Evolutionary conservation across 2,888 invertebrate genomes (phyloP).

Genomic region (Lepidocyrtoides sp.): DNA sequence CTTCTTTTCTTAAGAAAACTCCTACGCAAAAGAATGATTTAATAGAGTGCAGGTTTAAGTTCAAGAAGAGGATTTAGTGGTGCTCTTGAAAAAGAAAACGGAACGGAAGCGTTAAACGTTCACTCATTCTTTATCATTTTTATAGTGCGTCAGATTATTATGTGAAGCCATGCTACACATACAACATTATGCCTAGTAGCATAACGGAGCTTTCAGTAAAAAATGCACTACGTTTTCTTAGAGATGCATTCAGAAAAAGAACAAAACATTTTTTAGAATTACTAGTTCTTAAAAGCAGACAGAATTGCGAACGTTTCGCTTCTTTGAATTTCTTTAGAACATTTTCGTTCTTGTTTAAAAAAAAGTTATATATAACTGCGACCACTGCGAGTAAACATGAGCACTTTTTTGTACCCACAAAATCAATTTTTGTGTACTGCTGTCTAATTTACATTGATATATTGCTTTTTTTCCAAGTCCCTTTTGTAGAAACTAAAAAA

Average conservation of each 20-base stretch:
- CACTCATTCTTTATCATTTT: slow-evolving; percentile 44
- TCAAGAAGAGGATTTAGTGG: slow-evolving; percentile 3
- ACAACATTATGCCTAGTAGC: neutral
- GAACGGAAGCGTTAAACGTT: slow-evolving; percentile 61
- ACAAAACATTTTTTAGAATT: slow-evolving; percentile 35
- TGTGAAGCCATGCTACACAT: slow-evolving; percentile 1
- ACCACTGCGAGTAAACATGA: slow-evolving; percentile 8
- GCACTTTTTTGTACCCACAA: neutral
- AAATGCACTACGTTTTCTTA: slow-evolving; percentile 36
- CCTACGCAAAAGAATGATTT: slow-evolving; percentile 56
- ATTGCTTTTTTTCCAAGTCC: no score
- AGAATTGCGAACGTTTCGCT: slow-evolving; percentile 52
- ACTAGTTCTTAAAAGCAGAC: slow-evolving; percentile 9
- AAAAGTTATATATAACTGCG: no score
- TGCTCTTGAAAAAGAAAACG: slow-evolving; percentile 54
- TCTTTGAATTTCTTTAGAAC: slow-evolving; percentile 55
- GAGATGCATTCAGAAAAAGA: slow-evolving; percentile 25
- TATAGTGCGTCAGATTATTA: neutral
- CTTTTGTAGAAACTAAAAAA: no score
- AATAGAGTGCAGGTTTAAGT: slow-evolving; percentile 38
- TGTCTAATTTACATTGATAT: neutral
- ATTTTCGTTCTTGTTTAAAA: no score
- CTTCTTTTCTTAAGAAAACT: neutral
- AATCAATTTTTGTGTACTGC: neutral
- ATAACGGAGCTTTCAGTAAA: slow-evolving; percentile 59